Conservation (phyloP, 2,797 vertebrate genomes). For the Galagoides demidoff region DNA sequence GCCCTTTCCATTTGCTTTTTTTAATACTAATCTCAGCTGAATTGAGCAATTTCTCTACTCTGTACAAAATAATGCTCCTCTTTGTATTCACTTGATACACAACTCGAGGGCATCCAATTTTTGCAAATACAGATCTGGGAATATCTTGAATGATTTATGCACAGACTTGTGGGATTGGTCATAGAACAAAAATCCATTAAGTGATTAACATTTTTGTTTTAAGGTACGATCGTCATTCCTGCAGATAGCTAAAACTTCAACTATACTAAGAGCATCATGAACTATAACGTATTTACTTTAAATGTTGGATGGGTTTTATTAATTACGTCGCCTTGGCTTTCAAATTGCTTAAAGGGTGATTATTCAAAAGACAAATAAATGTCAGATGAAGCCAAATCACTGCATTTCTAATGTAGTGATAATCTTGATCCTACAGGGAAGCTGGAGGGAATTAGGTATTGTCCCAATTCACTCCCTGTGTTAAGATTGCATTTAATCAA, state of each 20-base stretch:
- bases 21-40: slow-evolving; percentile 68
- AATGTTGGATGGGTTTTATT: slow-evolving; percentile 53
- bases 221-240: slow-evolving; percentile 53
- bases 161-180: background rate
- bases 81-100: slow-evolving; percentile 75
- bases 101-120: slow-evolving; percentile 73
- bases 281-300: slow-evolving; percentile 58
- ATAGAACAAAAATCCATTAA: slow-evolving; percentile 58
- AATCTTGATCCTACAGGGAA: slow-evolving; percentile 64
- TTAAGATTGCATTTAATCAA: slow-evolving; percentile 59
- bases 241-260: slow-evolving; percentile 39
- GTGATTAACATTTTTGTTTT: slow-evolving; percentile 30
- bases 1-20: slow-evolving; percentile 61
- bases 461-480: slow-evolving; percentile 11
- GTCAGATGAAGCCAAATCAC: slow-evolving; percentile 36
- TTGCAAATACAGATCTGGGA: slow-evolving; percentile 57
- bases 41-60: slow-evolving; percentile 66
- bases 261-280: slow-evolving; percentile 36
- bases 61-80: slow-evolving; percentile 67
- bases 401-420: slow-evolving; percentile 47
- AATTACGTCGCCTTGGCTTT: slow-evolving; percentile 60
- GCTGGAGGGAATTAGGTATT: slow-evolving; percentile 55
- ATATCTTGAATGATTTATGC: slow-evolving; percentile 73
- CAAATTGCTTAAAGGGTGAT: slow-evolving; percentile 62
- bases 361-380: slow-evolving; percentile 59